These are phyloP conservation scores for Dicyrtoma fusca DNA, from an alignment of 2,888 invertebrate genomes.

Conservation along the genomic window DNA sequence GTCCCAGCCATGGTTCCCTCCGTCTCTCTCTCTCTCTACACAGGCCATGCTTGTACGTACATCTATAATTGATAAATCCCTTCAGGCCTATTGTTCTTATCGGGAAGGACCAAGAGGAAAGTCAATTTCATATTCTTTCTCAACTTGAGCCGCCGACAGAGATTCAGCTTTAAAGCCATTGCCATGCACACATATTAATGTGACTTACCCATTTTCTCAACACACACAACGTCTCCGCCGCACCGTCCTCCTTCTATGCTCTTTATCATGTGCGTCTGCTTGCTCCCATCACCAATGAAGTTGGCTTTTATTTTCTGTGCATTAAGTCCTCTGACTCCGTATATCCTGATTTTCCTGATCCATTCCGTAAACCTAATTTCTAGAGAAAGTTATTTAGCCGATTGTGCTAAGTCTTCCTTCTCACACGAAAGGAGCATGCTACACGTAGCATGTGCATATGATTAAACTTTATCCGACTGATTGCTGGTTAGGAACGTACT, in stretches of 20 bases:
- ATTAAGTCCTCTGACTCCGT: neutral
- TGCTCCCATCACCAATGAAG: constrained; percentile 2
- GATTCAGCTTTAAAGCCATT: too few species aligned
- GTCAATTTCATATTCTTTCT: constrained; percentile 8
- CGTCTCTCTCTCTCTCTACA: neutral
- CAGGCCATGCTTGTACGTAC: neutral
- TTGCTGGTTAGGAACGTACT: too few species aligned
- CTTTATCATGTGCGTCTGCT: too few species aligned
- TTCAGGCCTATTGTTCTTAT: constrained; percentile 10
- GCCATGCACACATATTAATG: too few species aligned
- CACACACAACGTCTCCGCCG: neutral
- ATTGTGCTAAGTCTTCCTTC: neutral
- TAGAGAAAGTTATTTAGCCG: constrained; percentile 3
- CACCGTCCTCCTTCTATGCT: neutral
- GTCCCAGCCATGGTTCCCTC: neutral
- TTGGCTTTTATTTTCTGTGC: neutral
- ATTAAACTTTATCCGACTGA: too few species aligned
- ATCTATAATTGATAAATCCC: constrained; percentile 10
- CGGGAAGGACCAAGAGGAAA: constrained; percentile 2
- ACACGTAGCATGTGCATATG: too few species aligned
- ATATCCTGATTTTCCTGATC: too few species aligned
- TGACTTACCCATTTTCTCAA: neutral
- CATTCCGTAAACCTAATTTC: too few species aligned
- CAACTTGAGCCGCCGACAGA: neutral
- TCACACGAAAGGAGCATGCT: neutral